Conservation (phyloP, 2,113 vertebrate genomes). For the Clarias magur region DNA sequence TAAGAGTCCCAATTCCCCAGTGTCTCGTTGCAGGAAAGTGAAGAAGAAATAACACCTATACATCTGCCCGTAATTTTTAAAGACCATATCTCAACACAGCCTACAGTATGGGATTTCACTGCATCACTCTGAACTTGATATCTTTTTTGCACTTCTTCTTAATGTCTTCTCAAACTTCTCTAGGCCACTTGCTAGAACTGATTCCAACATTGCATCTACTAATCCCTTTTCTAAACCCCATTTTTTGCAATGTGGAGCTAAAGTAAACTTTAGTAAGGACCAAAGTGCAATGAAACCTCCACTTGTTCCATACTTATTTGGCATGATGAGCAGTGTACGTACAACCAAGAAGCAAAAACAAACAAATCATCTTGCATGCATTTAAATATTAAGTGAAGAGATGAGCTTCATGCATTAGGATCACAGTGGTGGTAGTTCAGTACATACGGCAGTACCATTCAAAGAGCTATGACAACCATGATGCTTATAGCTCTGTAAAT, state of each 20-base stretch:
- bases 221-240: neutral
- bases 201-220: constrained; percentile 1
- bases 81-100: neutral
- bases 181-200: constrained; percentile 3
- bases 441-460: constrained; percentile 91
- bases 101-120: constrained; percentile 1
- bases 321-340: neutral
- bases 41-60: constrained; percentile 27
- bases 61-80: constrained; percentile 1
- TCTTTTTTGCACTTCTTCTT: constrained; percentile 12
- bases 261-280: neutral
- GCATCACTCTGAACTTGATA: neutral
- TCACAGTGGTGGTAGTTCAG: constrained; percentile 68
- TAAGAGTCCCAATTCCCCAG: constrained; percentile 28
- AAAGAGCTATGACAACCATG: constrained; percentile 88
- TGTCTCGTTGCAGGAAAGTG: constrained; percentile 26
- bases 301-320: constrained; percentile 5
- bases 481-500: constrained; percentile 92
- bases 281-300: neutral
- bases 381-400: neutral
- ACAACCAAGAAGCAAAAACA: neutral
- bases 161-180: constrained; percentile 2
- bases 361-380: neutral
- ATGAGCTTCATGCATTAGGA: constrained; percentile 2
- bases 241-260: constrained; percentile 5